Percentiles rank a stretch among this genome's conserved stretches.
Evolutionary conservation across 1,140 invertebrate species (phyloP).

Genomic region (Drosophila dunni): DNA sequence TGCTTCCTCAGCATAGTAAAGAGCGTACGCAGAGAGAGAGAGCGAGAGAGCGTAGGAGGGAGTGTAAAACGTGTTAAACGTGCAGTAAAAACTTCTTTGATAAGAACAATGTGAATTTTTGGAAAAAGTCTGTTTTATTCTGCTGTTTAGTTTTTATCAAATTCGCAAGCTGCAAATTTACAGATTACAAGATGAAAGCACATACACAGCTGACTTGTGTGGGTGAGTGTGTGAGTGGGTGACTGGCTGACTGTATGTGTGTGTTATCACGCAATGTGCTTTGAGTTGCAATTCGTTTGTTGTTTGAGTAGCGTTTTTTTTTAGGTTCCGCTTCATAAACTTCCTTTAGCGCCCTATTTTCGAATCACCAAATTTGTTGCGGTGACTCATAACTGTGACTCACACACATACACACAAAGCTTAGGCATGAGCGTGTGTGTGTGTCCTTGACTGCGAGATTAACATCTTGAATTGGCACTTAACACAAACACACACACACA

Average conservation of each 20-base stretch:
- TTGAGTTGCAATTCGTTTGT: constrained; percentile 11
- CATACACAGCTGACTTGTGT: neutral
- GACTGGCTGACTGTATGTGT: neutral
- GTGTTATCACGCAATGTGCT: constrained; percentile 1
- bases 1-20: constrained; percentile 34
- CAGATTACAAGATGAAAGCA: neutral
- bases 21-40: constrained; percentile 12
- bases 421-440: constrained; percentile 16
- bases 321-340: constrained; percentile 6
- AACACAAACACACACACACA: constrained; percentile 21
- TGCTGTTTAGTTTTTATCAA: constrained; percentile 1
- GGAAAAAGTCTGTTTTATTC: constrained; percentile 3
- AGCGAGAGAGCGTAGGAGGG: constrained; percentile 5
- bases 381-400: constrained; percentile 54
- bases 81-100: neutral
- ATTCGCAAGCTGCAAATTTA: neutral
- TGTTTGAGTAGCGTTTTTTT: neutral
- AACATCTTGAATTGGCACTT: constrained; percentile 60
- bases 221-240: neutral
- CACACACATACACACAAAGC: constrained; percentile 41
- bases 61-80: constrained; percentile 24
- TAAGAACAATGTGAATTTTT: neutral
- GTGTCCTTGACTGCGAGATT: constrained; percentile 55
- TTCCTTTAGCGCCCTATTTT: constrained; percentile 34
- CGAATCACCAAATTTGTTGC: constrained; percentile 36